phyloP scores from a whole-genome alignment of 1,140 invertebrate species.

The Papilio machaon region DNA sequence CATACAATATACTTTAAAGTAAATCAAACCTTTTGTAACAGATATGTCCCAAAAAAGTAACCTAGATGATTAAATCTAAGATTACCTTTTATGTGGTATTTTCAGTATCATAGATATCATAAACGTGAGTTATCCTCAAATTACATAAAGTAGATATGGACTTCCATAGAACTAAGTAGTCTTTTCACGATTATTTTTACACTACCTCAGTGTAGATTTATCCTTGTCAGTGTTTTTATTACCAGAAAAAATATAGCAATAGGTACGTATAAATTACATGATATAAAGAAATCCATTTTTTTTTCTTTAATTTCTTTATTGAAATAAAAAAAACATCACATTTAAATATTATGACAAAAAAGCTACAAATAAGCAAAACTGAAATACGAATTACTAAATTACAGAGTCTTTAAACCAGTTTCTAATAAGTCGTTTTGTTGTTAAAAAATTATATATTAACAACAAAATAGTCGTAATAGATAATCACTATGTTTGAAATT shows the following conservation, averaged over 20 bases:
- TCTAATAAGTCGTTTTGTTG: not conserved
- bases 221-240: too few species aligned
- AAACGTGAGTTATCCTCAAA: not conserved
- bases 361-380: not conserved
- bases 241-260: too few species aligned
- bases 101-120: not conserved
- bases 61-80: not conserved
- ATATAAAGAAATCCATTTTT: too few species aligned
- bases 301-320: not conserved
- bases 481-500: not conserved
- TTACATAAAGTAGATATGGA: too few species aligned
- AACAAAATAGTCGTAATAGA: not conserved
- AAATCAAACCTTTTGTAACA: not conserved
- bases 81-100: not conserved
- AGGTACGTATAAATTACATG: too few species aligned
- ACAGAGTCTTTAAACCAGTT: not conserved
- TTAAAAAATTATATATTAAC: not conserved
- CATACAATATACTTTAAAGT: not conserved
- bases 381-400: not conserved
- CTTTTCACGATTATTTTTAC: too few species aligned
- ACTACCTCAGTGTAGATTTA: too few species aligned
- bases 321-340: not conserved
- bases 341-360: not conserved
- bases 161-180: too few species aligned
- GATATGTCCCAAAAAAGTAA: not conserved